phyloP scores from a whole-genome alignment of 2,888 invertebrate genomes.

The Orthosia cruda region DNA sequence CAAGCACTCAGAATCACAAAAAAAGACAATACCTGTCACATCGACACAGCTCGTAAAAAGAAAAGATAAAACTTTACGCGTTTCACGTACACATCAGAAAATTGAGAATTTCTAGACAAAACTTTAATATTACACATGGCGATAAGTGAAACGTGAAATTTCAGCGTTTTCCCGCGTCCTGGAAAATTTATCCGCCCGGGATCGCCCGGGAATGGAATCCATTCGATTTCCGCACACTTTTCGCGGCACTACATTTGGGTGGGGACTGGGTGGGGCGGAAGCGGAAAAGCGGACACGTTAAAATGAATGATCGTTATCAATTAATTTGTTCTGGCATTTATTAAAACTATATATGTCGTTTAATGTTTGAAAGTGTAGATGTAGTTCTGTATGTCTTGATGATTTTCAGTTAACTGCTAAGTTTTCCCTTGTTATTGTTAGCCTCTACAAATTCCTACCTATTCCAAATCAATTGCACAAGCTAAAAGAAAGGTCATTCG shows the following conservation, averaged over 20 bases:
- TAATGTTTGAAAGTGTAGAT: neutral
- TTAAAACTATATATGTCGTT: conserved; percentile 42
- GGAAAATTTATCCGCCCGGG: conserved; percentile 67
- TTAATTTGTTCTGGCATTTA: conserved; percentile 67
- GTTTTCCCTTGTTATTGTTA: neutral
- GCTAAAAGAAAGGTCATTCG: conserved; percentile 28
- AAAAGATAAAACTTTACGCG: conserved; percentile 66
- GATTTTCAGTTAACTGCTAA: conserved; percentile 1
- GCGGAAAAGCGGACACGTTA: conserved; percentile 42
- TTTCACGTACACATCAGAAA: conserved; percentile 49
- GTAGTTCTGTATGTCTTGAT: neutral
- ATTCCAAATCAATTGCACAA: conserved; percentile 25
- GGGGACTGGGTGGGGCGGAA: conserved; percentile 42
- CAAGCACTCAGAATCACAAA: conserved; percentile 35
- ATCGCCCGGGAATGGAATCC: conserved; percentile 76
- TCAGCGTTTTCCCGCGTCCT: conserved; percentile 58
- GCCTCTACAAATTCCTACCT: neutral
- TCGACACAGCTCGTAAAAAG: conserved; percentile 62
- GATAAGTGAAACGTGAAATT: conserved; percentile 67
- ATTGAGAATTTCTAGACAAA: conserved; percentile 66
- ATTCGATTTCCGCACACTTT: conserved; percentile 84
- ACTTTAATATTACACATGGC: conserved; percentile 65
- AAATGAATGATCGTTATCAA: conserved; percentile 66
- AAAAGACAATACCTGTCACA: conserved; percentile 51
- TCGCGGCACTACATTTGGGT: conserved; percentile 66